These are phyloP conservation scores for Seira sanloemensis DNA, from an alignment of 2,888 invertebrate species.

Conservation along the genomic window DNA sequence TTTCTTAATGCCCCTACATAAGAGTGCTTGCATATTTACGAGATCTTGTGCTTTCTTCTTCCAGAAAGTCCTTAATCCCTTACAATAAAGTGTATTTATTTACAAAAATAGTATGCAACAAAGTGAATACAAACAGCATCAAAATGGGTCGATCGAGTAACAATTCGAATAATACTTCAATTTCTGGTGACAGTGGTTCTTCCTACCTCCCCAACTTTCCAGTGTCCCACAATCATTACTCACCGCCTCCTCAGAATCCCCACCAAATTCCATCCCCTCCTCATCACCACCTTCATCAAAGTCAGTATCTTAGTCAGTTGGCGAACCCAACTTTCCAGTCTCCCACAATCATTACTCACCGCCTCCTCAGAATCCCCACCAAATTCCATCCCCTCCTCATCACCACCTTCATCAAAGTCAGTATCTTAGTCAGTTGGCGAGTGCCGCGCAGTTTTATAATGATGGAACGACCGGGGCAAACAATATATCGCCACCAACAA, in stretches of 20 bases:
- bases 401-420: conserved; percentile 24
- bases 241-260: neutral
- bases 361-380: neutral
- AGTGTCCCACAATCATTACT: neutral
- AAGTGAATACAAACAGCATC: too few species aligned
- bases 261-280: neutral
- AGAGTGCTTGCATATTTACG: too few species aligned
- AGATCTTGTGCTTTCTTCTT: too few species aligned
- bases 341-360: neutral
- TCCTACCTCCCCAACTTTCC: conserved; percentile 25
- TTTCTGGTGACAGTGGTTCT: conserved; percentile 49
- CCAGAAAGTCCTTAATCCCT: too few species aligned
- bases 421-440: conserved; percentile 43
- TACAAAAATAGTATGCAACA: too few species aligned
- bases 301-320: conserved; percentile 44
- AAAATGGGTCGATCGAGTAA: conserved; percentile 50
- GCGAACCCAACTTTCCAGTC: conserved; percentile 7
- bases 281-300: conserved; percentile 14
- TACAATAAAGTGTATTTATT: too few species aligned
- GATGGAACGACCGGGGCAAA: neutral
- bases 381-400: neutral
- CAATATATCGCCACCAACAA: conserved; percentile 36
- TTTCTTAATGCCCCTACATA: neutral
- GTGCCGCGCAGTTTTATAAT: conserved; percentile 16
- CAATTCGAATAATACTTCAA: conserved; percentile 21